These are phyloP conservation scores for Pycnonotus jocosus DNA, from an alignment of 2,113 vertebrate species.

Conservation along the genomic window DNA sequence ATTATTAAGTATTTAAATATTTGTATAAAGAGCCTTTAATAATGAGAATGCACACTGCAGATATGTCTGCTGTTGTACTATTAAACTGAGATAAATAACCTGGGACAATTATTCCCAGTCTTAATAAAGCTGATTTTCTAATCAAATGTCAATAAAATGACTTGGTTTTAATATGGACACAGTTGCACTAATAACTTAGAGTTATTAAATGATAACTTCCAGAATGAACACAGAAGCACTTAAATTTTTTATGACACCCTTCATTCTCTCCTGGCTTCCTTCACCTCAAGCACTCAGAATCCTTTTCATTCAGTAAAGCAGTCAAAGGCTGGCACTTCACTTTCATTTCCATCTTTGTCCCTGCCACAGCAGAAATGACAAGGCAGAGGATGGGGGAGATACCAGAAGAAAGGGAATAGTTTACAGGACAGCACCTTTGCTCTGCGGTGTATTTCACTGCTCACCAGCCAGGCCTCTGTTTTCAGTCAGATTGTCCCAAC, in stretches of 20 bases:
- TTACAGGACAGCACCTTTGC: not conserved
- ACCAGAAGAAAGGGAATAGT: not conserved
- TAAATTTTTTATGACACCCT: not conserved
- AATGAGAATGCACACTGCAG: constrained; percentile 1
- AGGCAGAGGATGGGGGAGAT: not conserved
- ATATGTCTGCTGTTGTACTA: not conserved
- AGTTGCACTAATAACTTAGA: not conserved
- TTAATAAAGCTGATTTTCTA: constrained; percentile 29
- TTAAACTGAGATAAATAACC: constrained; percentile 32
- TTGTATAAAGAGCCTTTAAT: constrained; percentile 32
- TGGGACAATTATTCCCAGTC: constrained; percentile 13
- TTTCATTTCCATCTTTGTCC: not conserved
- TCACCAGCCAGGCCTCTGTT: not conserved
- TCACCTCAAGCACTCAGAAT: not conserved
- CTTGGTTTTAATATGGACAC: not conserved
- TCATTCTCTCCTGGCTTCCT: not conserved
- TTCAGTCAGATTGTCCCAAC: not conserved
- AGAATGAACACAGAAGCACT: not conserved
- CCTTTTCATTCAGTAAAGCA: not conserved
- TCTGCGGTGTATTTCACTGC: not conserved
- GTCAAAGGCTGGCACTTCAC: not conserved
- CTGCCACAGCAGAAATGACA: not conserved
- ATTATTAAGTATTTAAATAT: constrained; percentile 51
- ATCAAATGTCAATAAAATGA: not conserved
- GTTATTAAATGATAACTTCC: not conserved